These are phyloP conservation scores for Acromyrmex echinatior DNA, from an alignment of 1,140 invertebrate species.

Conservation along the genomic window DNA sequence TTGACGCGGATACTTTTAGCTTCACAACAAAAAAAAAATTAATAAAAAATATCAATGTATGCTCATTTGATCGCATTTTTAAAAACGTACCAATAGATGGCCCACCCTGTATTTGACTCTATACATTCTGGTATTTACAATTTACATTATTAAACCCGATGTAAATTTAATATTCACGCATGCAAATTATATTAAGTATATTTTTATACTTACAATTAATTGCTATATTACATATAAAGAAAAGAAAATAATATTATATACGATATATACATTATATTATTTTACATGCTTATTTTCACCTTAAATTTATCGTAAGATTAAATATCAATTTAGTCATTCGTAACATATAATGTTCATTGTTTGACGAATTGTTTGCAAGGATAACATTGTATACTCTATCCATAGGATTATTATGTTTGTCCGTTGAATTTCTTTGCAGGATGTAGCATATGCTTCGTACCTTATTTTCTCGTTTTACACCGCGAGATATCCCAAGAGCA, in stretches of 20 bases:
- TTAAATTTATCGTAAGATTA: slow-evolving; percentile 1
- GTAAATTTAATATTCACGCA: neutral
- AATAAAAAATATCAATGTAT: no score
- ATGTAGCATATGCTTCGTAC: slow-evolving; percentile 63
- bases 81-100: no score
- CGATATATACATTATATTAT: no score
- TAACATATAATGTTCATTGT: neutral
- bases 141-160: neutral
- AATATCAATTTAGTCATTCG: neutral
- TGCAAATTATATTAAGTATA: neutral
- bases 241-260: neutral
- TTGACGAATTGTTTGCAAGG: slow-evolving; percentile 16
- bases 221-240: neutral
- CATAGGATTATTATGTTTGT: slow-evolving; percentile 60
- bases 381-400: slow-evolving; percentile 33
- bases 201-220: neutral
- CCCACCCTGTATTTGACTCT: neutral
- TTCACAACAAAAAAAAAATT: no score
- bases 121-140: neutral
- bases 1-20: no score
- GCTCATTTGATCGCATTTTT: no score
- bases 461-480: slow-evolving; percentile 56
- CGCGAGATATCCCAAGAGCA: slow-evolving; percentile 21
- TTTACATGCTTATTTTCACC: neutral
- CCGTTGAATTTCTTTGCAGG: slow-evolving; percentile 62